Conservation (phyloP, 1,140 invertebrate genomes). For the Danaus melanippus region DNA sequence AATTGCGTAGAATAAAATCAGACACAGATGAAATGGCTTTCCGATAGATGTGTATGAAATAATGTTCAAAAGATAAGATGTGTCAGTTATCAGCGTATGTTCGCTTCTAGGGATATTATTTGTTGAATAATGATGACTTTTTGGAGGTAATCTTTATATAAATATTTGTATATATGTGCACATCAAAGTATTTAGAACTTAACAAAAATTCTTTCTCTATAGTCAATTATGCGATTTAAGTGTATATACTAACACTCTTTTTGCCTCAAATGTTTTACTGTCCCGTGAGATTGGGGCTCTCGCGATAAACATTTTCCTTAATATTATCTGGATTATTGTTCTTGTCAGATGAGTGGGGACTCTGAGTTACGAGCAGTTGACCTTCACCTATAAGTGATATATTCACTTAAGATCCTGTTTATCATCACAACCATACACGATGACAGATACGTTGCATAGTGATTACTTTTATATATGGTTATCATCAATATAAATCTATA, state of each 20-base stretch:
- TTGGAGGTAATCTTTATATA: neutral
- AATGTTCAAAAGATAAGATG: slow-evolving; percentile 64
- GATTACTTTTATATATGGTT: too few relatives aligned
- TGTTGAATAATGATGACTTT: slow-evolving; percentile 18
- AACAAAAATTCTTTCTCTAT: too few relatives aligned
- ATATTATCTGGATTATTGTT: slow-evolving; percentile 65
- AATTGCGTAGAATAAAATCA: slow-evolving; percentile 72
- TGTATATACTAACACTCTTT: too few relatives aligned
- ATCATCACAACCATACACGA: neutral
- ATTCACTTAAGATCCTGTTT: slow-evolving; percentile 17
- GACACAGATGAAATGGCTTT: slow-evolving; percentile 65
- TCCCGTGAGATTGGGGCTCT: slow-evolving; percentile 26
- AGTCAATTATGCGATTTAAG: too few relatives aligned
- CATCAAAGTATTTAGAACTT: too few relatives aligned
- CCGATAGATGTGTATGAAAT: slow-evolving; percentile 71
- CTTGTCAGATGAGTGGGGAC: slow-evolving; percentile 52
- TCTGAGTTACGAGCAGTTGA: slow-evolving; percentile 57
- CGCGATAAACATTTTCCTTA: slow-evolving; percentile 63
- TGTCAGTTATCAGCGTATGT: slow-evolving; percentile 53
- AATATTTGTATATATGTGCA: too few relatives aligned
- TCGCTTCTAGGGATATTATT: slow-evolving; percentile 25
- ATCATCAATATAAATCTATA: too few relatives aligned
- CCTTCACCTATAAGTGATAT: slow-evolving; percentile 45
- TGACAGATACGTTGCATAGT: too few relatives aligned
- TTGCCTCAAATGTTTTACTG: too few relatives aligned